phyloP scores from a whole-genome alignment of 2,888 invertebrate species.

The Orgyia antiqua region DNA sequence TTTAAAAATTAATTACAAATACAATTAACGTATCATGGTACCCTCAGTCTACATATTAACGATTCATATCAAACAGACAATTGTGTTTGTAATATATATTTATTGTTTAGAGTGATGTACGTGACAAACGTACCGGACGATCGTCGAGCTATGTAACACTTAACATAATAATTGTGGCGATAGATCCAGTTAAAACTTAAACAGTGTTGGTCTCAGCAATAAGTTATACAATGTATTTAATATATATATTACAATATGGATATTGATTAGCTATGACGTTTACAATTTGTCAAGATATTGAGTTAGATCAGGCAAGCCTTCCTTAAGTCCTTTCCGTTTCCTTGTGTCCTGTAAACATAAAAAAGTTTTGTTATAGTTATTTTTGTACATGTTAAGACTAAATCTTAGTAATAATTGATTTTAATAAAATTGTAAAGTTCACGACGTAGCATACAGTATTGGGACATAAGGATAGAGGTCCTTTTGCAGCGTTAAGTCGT shows the following conservation, averaged over 20 bases:
- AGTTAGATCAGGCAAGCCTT: slow-evolving; percentile 95
- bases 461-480: slow-evolving; percentile 91
- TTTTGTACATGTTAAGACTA: no score
- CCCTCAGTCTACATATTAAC: slow-evolving; percentile 21
- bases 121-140: slow-evolving; percentile 18
- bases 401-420: background rate
- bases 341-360: slow-evolving; percentile 87
- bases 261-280: slow-evolving; percentile 73
- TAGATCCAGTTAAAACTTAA: no score
- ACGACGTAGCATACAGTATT: slow-evolving; percentile 80
- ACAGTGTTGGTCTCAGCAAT: slow-evolving; percentile 50
- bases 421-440: slow-evolving; percentile 57
- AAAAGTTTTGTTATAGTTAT: no score
- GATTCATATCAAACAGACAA: slow-evolving; percentile 27
- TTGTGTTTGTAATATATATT: slow-evolving; percentile 20
- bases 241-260: slow-evolving; percentile 67
- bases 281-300: slow-evolving; percentile 99
- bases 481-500: slow-evolving; percentile 83
- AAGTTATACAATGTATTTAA: slow-evolving; percentile 49
- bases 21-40: slow-evolving; percentile 52
- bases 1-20: slow-evolving; percentile 76
- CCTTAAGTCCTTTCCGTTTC: slow-evolving; percentile 99
- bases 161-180: slow-evolving; percentile 1
- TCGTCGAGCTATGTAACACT: slow-evolving; percentile 30
- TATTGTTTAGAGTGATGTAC: slow-evolving; percentile 12